Evolutionary conservation across 2,888 invertebrate species (phyloP), one percentile per base, ranked within the genome.

Genomic region (Listrodromus nycthemerus): DNA sequence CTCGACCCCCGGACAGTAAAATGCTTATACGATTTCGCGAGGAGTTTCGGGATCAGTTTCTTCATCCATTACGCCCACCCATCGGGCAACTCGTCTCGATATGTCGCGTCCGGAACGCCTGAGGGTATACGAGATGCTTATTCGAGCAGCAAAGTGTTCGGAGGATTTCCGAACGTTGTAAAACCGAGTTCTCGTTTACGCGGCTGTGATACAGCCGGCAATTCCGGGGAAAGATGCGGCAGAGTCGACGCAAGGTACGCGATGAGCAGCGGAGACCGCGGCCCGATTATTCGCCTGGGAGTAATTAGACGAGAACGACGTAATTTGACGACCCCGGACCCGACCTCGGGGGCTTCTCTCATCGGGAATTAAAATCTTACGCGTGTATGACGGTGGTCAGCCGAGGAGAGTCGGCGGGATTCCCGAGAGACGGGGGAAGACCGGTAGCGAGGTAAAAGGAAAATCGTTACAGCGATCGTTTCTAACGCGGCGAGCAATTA

Each of bases 311-410:
- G 77, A 52, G 63, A 78, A 79, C 75, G 82, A 78, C 55, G 82
- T 71, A 82, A 84, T 76, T 71, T 66, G 80, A 58, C 37, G 41
- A 55, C 63, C 63, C 55, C 45, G 58, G 65, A 71, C 66, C 61
- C 79, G 66, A 74, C 30, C 69, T 63, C 37, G 63, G 63, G 70
- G 65, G 58, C 71, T 41, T 45, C 71, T 74, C 83, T 52, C 86
- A 88, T 89, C 88, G 87, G 85, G 89, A 89, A 89, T 89, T 87
- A 87, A 89, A 89, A 90, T 89, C 88, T 88, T 83, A 85, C 86
- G 83, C 85, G 85, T 16, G 41, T 89, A 86, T 85, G 79, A 76
- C 66, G 52, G 63, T 73, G 30, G 37, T 27, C 66, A 33, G 50
- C 37, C 66, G 27, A 16, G 61, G 61, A 33, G 16, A 24, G 13